Evolutionary conservation across 2,797 vertebrate species (phyloP).

Genomic region (Naso thynnoides): DNA sequence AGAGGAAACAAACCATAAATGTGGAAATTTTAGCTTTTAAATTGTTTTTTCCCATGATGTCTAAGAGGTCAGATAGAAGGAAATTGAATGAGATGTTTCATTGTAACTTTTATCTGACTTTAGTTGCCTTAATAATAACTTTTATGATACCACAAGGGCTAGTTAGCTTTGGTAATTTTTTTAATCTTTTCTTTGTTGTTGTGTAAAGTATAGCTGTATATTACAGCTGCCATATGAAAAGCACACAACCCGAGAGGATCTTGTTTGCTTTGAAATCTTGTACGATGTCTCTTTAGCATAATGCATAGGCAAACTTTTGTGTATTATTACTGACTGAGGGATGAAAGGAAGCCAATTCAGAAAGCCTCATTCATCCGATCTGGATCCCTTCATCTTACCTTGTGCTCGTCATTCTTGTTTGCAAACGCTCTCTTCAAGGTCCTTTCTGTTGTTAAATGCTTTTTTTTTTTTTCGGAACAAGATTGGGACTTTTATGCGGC

Average conservation of each 20-base stretch:
- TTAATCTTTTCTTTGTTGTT: background rate
- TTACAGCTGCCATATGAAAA: slow-evolving; percentile 6
- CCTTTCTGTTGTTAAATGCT: background rate
- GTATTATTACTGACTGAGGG: background rate
- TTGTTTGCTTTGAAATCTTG: slow-evolving; percentile 20
- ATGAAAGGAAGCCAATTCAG: background rate
- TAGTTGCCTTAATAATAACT: background rate
- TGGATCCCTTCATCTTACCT: no score
- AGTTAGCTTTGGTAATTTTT: slow-evolving; percentile 8
- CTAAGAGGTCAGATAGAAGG: slow-evolving; percentile 1
- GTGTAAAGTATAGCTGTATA: background rate
- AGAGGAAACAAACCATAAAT: slow-evolving; percentile 11
- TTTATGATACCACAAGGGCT: slow-evolving; percentile 14
- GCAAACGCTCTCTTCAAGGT: background rate
- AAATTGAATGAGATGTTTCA: slow-evolving; percentile 1
- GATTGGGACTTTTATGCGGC: no score
- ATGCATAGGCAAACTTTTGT: background rate
- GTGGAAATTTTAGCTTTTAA: slow-evolving; percentile 4
- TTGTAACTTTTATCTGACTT: background rate
- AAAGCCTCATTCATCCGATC: no score
- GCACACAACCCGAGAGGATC: slow-evolving; percentile 6
- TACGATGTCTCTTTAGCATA: background rate
- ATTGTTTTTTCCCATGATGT: background rate
- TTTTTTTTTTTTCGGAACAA: background rate
- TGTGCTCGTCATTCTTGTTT: no score